Evolutionary conservation across 2,888 invertebrate species (phyloP).

Genomic region (Tachystola acroxantha): DNA sequence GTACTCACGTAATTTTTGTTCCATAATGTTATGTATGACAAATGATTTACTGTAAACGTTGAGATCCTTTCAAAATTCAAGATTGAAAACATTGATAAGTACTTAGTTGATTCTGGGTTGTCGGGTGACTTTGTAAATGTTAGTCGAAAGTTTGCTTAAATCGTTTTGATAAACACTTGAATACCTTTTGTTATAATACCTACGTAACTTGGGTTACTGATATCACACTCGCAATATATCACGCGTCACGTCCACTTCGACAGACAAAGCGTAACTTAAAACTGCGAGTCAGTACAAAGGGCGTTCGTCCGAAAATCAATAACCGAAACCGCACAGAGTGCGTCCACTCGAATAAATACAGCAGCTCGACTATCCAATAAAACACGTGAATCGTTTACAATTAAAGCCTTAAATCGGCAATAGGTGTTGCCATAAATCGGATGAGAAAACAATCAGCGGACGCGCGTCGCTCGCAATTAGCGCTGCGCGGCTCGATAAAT

Average conservation of each 20-base stretch:
- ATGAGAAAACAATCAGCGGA: constrained; percentile 75
- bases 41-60: too few relatives aligned
- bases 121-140: too few relatives aligned
- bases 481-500: constrained; percentile 75
- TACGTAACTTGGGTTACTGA: too few relatives aligned
- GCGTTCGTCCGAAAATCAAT: constrained; percentile 60
- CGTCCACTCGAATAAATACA: constrained; percentile 66
- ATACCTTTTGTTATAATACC: too few relatives aligned
- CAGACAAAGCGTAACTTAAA: constrained; percentile 40
- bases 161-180: too few relatives aligned
- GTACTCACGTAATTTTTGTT: too few relatives aligned
- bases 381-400: constrained; percentile 77
- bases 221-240: constrained; percentile 23
- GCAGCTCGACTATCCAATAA: constrained; percentile 71
- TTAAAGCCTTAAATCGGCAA: constrained; percentile 78
- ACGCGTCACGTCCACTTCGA: constrained; percentile 26
- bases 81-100: too few relatives aligned
- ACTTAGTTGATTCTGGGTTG: too few relatives aligned
- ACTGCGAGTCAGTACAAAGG: constrained; percentile 40
- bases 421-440: constrained; percentile 78
- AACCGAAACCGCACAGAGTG: constrained; percentile 63
- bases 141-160: too few relatives aligned
- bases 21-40: too few relatives aligned
- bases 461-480: constrained; percentile 74
- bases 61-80: too few relatives aligned